Base-by-base conservation (phyloP, 1,140 invertebrate species). In the Periplaneta americana region DNA sequence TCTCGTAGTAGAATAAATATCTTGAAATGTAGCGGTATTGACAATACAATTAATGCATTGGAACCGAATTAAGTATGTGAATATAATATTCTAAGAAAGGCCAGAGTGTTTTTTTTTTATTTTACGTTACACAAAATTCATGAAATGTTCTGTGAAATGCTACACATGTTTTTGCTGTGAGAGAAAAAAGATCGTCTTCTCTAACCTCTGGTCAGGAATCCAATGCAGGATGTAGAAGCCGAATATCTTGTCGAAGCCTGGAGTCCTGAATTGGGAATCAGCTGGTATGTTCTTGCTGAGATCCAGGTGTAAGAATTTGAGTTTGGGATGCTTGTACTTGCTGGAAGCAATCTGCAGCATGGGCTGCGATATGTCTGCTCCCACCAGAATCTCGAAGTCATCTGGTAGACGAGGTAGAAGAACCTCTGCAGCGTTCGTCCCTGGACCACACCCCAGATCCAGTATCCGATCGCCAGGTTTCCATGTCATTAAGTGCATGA, bases 181-280 rank as follows among this genome's bases (percentile, higher is more conserved):
- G n/a, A n/a, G n/a, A n/a, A n/a, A n/a, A n/a, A n/a, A n/a, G n/a
- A n/a, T n/a, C n/a, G n/a, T n/a, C n/a, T n/a, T n/a, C n/a, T 85
- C 90, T 89, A 90, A 95, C 91, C 90, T 90, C 84, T 94, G 92
- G 84, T 95, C 91, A 82, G 92, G 91, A 37, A 96, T 92, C 95
- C 95, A 97, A 84, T 96, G 95, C 1, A 96, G 88, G 83, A 95
- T 94, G 85, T 96, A 95, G 84, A 96, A 96, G 0, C 95, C 96
- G 78, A 95, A 92, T 1, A 92, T 91, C 84, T 95, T 94, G 82
- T 94, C 90, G 83, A 94, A 96, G 11, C 80, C 81, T 28, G 37
- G 35, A 17, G 13, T 13, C 18, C 34, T n/a, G 13, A 32, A 37
- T 22, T 11, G 36, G 31, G 28, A 39, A 13, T 13, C 28, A 2